Evolutionary conservation across 2,113 vertebrate genomes (phyloP).

Genomic region (Baryphthengus martii): DNA sequence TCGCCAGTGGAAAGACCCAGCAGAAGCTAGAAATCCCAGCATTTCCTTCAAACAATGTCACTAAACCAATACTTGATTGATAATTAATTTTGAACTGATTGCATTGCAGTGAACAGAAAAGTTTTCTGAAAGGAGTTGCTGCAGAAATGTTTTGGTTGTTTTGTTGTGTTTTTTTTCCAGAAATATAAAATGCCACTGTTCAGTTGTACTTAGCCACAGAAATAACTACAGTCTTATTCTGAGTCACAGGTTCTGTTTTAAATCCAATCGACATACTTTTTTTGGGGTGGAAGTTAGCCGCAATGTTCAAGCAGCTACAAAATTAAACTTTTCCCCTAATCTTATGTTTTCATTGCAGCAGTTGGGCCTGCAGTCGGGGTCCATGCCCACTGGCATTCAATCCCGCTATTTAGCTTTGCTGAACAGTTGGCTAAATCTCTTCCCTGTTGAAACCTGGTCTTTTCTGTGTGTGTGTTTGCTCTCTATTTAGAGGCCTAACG

Average conservation of each 20-base stretch:
- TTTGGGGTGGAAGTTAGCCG: background rate
- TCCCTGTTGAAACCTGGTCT: background rate
- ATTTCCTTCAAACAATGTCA: background rate
- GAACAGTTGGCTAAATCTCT: background rate
- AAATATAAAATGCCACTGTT: background rate
- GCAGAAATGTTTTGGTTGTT: background rate
- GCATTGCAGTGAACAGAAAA: background rate
- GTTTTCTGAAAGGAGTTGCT: background rate
- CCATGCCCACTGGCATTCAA: background rate
- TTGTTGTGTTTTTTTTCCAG: background rate
- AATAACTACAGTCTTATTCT: background rate
- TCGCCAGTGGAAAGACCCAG: background rate
- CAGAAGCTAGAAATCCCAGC: accelerated
- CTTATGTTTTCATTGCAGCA: background rate
- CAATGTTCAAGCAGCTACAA: background rate
- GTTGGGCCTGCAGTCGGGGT: background rate
- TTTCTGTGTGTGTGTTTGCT: background rate
- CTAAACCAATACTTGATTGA: background rate
- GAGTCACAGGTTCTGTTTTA: background rate
- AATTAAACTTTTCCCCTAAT: background rate
- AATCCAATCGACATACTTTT: background rate
- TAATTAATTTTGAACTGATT: background rate
- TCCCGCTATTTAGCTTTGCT: background rate
- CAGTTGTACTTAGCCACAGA: background rate
- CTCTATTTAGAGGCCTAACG: background rate